Evolutionary conservation across 2,888 invertebrate genomes (phyloP).

Genomic region (Cheiracanthium punctorium): DNA sequence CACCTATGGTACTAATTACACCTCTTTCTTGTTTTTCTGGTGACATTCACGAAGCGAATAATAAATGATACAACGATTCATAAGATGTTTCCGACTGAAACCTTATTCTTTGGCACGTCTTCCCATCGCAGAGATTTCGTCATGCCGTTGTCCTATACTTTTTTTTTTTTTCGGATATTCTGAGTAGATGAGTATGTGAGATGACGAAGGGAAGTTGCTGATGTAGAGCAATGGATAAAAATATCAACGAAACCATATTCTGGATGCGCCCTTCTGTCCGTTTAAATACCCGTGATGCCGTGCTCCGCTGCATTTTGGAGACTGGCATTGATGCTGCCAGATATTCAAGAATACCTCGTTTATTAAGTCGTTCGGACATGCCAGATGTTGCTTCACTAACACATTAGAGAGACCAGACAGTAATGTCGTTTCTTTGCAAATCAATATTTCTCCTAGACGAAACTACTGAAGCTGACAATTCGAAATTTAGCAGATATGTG

Average conservation of each 20-base stretch:
- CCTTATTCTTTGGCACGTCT: conserved; percentile 27
- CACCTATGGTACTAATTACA: no score
- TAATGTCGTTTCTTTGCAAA: no score
- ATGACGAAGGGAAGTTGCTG: conserved; percentile 51
- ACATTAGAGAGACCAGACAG: no score
- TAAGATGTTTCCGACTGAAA: conserved; percentile 29
- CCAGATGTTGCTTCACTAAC: no score
- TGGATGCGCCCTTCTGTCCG: conserved; percentile 22
- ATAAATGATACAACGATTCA: not conserved
- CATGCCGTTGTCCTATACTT: conserved; percentile 19
- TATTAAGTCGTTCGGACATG: not conserved
- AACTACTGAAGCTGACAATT: no score
- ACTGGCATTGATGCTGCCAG: not conserved
- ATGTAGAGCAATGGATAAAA: conserved; percentile 52
- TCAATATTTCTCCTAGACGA: no score
- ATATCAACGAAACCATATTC: conserved; percentile 43
- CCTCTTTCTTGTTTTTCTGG: no score
- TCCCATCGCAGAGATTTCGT: conserved; percentile 24
- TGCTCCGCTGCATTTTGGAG: conserved; percentile 1
- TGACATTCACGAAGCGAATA: not conserved
- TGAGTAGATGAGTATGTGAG: conserved; percentile 39
- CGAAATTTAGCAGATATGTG: no score
- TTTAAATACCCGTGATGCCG: conserved; percentile 25
- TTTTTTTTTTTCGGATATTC: conserved; percentile 50
- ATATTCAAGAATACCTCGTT: not conserved